Base-by-base conservation (phyloP, 2,797 vertebrate species). In the Hemibagrus guttatus region DNA sequence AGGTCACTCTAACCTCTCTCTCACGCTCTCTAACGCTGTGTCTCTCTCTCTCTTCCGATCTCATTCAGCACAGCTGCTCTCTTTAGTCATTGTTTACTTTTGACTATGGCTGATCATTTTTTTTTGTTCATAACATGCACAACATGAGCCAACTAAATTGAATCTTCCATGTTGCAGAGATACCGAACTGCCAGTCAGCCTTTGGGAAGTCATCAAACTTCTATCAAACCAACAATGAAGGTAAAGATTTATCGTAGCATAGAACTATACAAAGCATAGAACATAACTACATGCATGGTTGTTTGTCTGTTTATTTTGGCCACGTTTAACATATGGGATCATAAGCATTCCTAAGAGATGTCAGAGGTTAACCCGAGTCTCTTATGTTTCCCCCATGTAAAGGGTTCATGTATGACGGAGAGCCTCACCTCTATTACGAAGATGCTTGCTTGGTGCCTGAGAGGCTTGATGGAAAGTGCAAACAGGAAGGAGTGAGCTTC, bases 391-490 rank as follows among this genome's bases (percentile, higher is more conserved):
- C 52, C 59, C 9, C 13, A 23, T 83, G 42, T 3, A 0, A 91
- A 98, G 97, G 96, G 76, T 97, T 97, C 87, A 90, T 95, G 0
- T 96, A 93, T 8, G 97, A 98, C 75, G 95, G 96, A 90, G 97
- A 98, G 90, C 94, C 96, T 71, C 94, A 94, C 66, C 88, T 97
- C 86, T 97, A 96, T 89, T 97, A 96, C 0, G 97, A 99, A 2
- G 98, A 99, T 90, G 94, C 97, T 0, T 98, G 98, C 1, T 97
- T 99, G 63, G 98, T 99, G 35, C 97, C 98, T 0, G 97, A 98
- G 82, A 95, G 96, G 89, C 93, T 97, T 83, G 97, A 99, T 86
- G 96, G 97, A 97, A 95, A 95, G 87, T 88, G 92, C 49, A 95
- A 95, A 91, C 93, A 94, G 89, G 95, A 95, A 85, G 88, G 87